Evolutionary conservation across 2,888 invertebrate species (phyloP), one percentile per base, ranked within the genome.

Genomic region (Oligia fasciuncula): DNA sequence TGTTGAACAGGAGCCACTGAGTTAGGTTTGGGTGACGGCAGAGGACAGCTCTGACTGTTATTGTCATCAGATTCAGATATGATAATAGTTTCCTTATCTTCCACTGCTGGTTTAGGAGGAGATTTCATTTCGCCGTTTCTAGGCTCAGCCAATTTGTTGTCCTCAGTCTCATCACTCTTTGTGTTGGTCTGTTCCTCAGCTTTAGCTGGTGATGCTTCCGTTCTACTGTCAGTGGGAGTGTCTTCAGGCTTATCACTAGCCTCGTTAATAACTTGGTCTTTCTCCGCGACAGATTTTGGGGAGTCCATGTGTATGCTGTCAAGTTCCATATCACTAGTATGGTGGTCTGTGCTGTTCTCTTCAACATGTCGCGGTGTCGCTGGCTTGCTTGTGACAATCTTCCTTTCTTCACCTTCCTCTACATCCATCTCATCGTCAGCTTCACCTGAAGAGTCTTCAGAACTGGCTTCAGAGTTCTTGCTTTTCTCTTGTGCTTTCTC

Each of bases 381-480:
- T 0, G 95, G 95, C 85, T 95, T 95, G 76, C 95, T 95, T n/a
- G 94, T 92, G 76, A 95, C 92, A 76, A 94, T 95, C 62, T 92
- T 93, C 76, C 91, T 92, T 70, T 97, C 96, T 65, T 97, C 97
- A 9, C 96, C 94, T 91, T 97, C 97, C 79, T 97, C 97, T 60
- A 97, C 97, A 85, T 97, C 97, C 97, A 97, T 97, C 91, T 98
- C 97, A 91, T 97, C 97, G 89, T 97, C 97, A 49, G 97, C 97
- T 91, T 97, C 97, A 0, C 97, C 97, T 13, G 97, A 97, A 0
- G 97, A 97, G 91, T 97, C 97, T 91, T 97, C 97, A 0, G 97
- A 96, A 87, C 95, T 97, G 60, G 96, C 97, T 63, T 97, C 97
- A 0, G 97, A 96, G 85, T 94, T 94, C 86, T 96, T 89, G 66